A percentile compares a stretch with the other conserved stretches of the same genome.
These are phyloP conservation scores for Nothocercus julius DNA, from an alignment of 2,113 vertebrate species.

Conservation along the genomic window DNA sequence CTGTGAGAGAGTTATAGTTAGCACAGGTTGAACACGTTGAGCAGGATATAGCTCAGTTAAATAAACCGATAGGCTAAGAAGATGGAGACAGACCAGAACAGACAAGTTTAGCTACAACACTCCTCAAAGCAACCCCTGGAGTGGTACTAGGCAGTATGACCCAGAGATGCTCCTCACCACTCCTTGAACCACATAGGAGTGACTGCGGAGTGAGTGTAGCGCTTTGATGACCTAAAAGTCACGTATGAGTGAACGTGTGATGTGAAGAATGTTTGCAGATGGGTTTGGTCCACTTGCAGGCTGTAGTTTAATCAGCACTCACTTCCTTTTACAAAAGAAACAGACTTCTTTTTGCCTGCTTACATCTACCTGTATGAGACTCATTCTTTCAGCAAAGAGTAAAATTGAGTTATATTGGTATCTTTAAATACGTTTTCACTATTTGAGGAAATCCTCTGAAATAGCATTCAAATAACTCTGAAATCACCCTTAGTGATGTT, in stretches of 20 bases:
- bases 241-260: fast-evolving
- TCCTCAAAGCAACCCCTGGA: background rate
- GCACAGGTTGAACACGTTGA: background rate
- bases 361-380: background rate
- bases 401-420: background rate
- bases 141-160: background rate
- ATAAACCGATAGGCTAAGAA: background rate
- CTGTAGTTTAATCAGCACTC: background rate
- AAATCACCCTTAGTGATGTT: background rate
- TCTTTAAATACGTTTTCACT: background rate
- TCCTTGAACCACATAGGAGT: background rate
- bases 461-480: background rate
- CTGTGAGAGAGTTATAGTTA: background rate
- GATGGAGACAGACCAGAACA: background rate
- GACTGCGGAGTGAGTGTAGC: background rate
- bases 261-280: background rate
- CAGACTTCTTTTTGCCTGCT: background rate
- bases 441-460: background rate
- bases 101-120: background rate
- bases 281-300: background rate
- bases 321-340: background rate
- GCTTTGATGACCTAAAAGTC: background rate
- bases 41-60: background rate
- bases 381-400: background rate
- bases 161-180: background rate